phyloP scores from a whole-genome alignment of 2,888 invertebrate species.

The Drosophila pseudotalamancana region DNA sequence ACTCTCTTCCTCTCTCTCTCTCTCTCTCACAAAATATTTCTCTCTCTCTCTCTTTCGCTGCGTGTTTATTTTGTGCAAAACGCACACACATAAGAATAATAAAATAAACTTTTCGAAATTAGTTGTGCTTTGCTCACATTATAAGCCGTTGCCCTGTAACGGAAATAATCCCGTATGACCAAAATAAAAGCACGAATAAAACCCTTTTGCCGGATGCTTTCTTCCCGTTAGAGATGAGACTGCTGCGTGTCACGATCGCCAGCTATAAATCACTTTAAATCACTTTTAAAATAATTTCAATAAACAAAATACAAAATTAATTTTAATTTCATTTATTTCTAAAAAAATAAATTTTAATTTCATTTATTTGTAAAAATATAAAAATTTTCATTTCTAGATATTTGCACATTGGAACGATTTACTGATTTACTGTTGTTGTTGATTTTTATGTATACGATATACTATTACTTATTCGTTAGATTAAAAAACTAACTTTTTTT shows the following conservation, averaged over 20 bases:
- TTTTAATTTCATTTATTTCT: too few species aligned
- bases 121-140: slow-evolving; percentile 71
- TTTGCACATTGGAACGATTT: too few species aligned
- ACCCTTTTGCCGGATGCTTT: background rate
- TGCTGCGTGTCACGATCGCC: background rate
- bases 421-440: too few species aligned
- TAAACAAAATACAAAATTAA: background rate
- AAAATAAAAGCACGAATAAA: background rate
- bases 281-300: background rate
- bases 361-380: too few species aligned
- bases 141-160: slow-evolving; percentile 19
- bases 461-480: too few species aligned
- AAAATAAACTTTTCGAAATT: slow-evolving; percentile 75
- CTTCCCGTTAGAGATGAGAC: slow-evolving; percentile 1
- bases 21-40: background rate
- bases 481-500: too few species aligned
- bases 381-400: too few species aligned
- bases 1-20: background rate
- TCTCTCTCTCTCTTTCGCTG: background rate
- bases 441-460: too few species aligned
- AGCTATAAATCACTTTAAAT: background rate
- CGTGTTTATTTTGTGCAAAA: slow-evolving; percentile 26
- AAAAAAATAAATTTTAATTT: too few species aligned
- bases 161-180: slow-evolving; percentile 3
- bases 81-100: slow-evolving; percentile 56